Conservation (phyloP, 2,888 invertebrate genomes). For the Ceriagrion tenellum region DNA sequence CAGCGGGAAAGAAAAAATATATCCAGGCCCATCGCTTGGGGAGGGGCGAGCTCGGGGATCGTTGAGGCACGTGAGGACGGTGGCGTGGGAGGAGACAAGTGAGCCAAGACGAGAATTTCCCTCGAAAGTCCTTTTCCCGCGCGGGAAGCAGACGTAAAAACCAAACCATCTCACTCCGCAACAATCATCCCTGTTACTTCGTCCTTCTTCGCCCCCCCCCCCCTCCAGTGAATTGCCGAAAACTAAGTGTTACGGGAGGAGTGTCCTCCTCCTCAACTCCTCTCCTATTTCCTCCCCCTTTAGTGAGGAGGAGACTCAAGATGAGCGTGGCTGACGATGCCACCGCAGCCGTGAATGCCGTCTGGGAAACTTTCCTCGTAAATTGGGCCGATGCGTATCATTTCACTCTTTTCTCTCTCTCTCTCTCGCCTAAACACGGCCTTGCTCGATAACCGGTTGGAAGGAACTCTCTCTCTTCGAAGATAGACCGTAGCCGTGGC, state of each 20-base stretch:
- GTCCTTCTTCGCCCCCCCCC: not conserved
- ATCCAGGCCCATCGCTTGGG: not conserved
- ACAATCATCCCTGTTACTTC: not conserved
- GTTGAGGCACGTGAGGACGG: not conserved
- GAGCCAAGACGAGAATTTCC: not conserved
- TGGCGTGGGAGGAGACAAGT: not conserved
- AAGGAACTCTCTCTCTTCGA: not conserved
- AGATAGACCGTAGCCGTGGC: not conserved
- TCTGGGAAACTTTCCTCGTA: constrained; percentile 3
- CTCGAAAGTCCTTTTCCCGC: not conserved
- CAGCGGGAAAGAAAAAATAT: not conserved
- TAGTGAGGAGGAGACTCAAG: not conserved
- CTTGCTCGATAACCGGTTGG: constrained; percentile 3
- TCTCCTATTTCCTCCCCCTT: not conserved
- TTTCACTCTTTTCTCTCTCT: not conserved
- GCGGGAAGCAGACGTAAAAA: not conserved
- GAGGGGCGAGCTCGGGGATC: not conserved
- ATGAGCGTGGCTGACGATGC: not conserved
- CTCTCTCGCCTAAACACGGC: not conserved
- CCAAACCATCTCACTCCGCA: not conserved
- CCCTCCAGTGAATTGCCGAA: not conserved
- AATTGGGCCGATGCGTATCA: not conserved
- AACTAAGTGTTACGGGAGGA: not conserved
- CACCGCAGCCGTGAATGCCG: not conserved
- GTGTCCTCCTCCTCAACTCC: not conserved